Percentiles rank a stretch among this genome's conserved stretches.
Conservation (phyloP, 1,140 invertebrate genomes). For the Heterodera schachtii region DNA sequence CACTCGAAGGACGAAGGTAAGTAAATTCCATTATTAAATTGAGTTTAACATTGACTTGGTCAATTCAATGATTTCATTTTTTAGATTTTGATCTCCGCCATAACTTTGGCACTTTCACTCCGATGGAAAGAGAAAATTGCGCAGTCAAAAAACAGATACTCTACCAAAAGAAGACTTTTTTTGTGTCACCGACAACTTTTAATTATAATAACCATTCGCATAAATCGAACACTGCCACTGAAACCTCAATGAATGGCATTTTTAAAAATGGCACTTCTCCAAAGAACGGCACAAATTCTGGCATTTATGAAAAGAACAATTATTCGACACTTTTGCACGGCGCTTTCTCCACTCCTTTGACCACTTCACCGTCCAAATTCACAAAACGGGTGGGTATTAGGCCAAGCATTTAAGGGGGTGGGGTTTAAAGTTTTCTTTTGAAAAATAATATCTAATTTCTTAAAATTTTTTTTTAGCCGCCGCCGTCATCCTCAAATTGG, state of each 20-base stretch:
- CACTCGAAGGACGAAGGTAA: no score
- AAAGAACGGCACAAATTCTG: background rate
- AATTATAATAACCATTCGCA: background rate
- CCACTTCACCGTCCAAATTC: background rate
- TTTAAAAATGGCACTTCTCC: background rate
- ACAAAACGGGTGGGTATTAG: background rate
- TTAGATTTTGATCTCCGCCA: background rate
- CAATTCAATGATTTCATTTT: background rate
- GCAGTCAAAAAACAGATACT: background rate
- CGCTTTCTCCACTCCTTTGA: background rate
- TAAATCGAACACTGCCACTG: background rate
- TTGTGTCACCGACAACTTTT: background rate
- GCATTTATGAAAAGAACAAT: background rate
- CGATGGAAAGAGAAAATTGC: background rate
- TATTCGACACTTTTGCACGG: background rate
- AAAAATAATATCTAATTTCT: background rate
- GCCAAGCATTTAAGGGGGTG: no score
- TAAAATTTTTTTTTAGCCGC: slow-evolving; percentile 1
- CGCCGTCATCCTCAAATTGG: background rate
- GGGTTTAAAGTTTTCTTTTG: no score
- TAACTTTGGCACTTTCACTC: background rate
- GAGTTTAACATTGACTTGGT: no score
- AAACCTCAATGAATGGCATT: background rate
- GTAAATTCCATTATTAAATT: no score
- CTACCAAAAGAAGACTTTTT: background rate